Conservation (phyloP, 2,888 invertebrate genomes). For the Polymixis flavicincta region DNA sequence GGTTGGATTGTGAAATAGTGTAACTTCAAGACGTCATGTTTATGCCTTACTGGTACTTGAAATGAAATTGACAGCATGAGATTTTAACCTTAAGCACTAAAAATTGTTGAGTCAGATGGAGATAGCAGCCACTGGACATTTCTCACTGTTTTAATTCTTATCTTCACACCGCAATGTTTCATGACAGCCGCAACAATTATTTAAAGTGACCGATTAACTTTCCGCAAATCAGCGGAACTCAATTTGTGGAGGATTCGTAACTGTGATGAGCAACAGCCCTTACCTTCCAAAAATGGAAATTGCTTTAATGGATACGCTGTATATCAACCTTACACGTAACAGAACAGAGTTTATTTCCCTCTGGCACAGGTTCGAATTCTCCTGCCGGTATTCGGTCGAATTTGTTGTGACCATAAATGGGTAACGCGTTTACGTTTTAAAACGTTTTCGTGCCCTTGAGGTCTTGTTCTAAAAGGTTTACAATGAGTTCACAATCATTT, state of each 20-base stretch:
- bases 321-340: slow-evolving; percentile 12
- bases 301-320: slow-evolving; percentile 47
- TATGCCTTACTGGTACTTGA: neutral
- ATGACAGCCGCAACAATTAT: slow-evolving; percentile 37
- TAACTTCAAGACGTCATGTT: neutral
- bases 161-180: slow-evolving; percentile 17
- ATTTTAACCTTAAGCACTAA: neutral
- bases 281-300: slow-evolving; percentile 67
- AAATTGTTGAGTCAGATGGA: neutral
- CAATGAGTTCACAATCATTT: slow-evolving; percentile 40
- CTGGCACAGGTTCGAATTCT: slow-evolving; percentile 14
- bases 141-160: slow-evolving; percentile 12
- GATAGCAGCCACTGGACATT: neutral
- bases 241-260: slow-evolving; percentile 59
- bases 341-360: slow-evolving; percentile 52
- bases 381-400: slow-evolving; percentile 33
- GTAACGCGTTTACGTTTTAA: slow-evolving; percentile 59
- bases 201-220: slow-evolving; percentile 64
- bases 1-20: no score
- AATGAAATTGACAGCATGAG: neutral
- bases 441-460: slow-evolving; percentile 56
- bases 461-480: slow-evolving; percentile 46
- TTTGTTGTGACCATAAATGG: slow-evolving; percentile 65
- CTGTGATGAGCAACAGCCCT: slow-evolving; percentile 58
- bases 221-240: slow-evolving; percentile 59